These are phyloP conservation scores for Lithophane semibrunnea DNA, from an alignment of 2,888 invertebrate genomes.

Conservation along the genomic window DNA sequence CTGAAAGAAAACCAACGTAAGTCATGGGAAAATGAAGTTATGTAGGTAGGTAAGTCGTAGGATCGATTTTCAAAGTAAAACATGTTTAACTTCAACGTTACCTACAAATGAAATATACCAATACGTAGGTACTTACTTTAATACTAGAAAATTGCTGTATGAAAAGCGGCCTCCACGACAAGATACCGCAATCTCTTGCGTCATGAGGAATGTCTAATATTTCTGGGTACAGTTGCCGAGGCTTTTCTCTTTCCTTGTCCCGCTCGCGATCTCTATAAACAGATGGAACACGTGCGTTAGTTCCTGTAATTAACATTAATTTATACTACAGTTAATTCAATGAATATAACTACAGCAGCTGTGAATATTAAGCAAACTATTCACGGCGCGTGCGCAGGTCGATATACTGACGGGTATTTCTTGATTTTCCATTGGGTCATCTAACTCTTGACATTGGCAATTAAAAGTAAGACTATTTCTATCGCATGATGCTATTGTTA, in stretches of 20 bases:
- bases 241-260: conserved; percentile 91
- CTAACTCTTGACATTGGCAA: conserved; percentile 38
- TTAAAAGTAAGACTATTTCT: not conserved
- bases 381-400: conserved; percentile 41
- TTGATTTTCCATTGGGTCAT: conserved; percentile 36
- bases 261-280: conserved; percentile 85
- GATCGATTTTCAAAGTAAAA: not conserved
- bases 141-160: conserved; percentile 97
- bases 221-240: conserved; percentile 90
- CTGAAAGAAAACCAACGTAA: conserved; percentile 85
- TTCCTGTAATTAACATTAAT: conserved; percentile 34
- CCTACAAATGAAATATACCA: not conserved
- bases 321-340: conserved; percentile 27
- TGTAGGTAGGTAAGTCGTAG: not conserved
- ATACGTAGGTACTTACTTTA: conserved; percentile 90
- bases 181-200: conserved; percentile 96
- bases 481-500: not conserved
- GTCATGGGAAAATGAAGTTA: not conserved
- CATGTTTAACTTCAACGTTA: not conserved
- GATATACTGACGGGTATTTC: conserved; percentile 44
- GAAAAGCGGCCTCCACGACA: conserved; percentile 95
- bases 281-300: conserved; percentile 44
- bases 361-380: conserved; percentile 35
- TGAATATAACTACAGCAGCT: conserved; percentile 33
- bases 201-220: conserved; percentile 92